Evolutionary conservation across 2,797 vertebrate species (phyloP), one percentile per base, ranked within the genome.

Genomic region (Epinephelus awoara): DNA sequence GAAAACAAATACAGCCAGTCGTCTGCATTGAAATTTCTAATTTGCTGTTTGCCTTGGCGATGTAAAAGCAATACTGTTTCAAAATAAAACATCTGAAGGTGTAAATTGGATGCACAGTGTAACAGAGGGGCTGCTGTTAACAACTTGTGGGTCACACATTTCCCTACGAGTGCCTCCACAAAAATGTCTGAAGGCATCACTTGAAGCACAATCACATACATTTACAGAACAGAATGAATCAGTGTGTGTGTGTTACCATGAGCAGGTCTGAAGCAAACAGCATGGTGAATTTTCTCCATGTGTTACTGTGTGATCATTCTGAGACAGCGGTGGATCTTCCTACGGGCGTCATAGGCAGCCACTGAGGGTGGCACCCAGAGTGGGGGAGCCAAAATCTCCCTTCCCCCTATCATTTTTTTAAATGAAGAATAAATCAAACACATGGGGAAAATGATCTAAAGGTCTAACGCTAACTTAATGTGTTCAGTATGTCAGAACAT

Each of bases 21-120:
- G 12, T 58, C 75, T 69, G 75, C 67, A 54, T 68, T 78, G 64
- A 66, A 51, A 79, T 61, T 81, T 88, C 77, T 80, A 86, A 91
- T 93, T 89, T 90, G 44, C 73, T 79, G 19, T 79, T 81, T 85
- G 72, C 79, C 52, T 64, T 57, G 64, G 70, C 56, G 57, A 82
- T 68, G 68, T 54, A 74, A 85, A 78, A 75, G 72, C n/a, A 56
- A 77, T 73, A 72, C 56, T 57, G 62, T 80, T 87, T 72, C 40
- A 80, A 77, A 85, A 86, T 77, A 80, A 86, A 91, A 77, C 51
- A 75, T 82, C 42, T 55, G 56, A 80, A 87, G 72, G 79, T 82
- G 73, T 84, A 79, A 91, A 90, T 76, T 85, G 80, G 75, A 84
- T 83, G 67, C 9, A 11, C 51, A 25, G 49, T 68, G 77, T 68